These are phyloP conservation scores for Ranitomeya variabilis DNA, from an alignment of 2,113 vertebrate species.

Conservation along the genomic window DNA sequence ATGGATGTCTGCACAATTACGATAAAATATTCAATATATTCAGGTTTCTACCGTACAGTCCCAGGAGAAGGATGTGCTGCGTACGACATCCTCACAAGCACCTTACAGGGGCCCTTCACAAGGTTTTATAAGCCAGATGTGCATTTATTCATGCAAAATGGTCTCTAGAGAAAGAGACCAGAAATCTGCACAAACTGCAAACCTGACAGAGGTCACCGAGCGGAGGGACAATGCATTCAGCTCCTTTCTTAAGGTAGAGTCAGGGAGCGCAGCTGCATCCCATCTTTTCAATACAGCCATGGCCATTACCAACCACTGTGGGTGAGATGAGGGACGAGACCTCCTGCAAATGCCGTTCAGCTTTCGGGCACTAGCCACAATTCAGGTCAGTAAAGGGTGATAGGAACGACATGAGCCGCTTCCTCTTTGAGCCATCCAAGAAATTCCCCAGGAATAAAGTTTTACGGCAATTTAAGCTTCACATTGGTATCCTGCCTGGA, in stretches of 20 bases:
- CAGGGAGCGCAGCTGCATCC: not conserved
- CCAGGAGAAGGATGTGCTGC: too few species aligned
- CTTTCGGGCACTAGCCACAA: not conserved
- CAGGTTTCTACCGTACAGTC: too few species aligned
- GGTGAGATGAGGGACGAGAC: not conserved
- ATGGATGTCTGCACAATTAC: too few species aligned
- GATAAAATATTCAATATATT: too few species aligned
- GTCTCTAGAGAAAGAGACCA: not conserved
- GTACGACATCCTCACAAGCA: not conserved
- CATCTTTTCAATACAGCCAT: not conserved
- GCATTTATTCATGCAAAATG: constrained; percentile 15
- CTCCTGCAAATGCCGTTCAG: not conserved
- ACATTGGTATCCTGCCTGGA: not conserved
- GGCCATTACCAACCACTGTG: not conserved
- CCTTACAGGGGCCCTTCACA: not conserved
- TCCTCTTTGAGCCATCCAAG: not conserved
- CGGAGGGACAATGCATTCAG: constrained; percentile 1
- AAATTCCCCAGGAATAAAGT: not conserved
- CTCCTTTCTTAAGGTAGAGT: not conserved
- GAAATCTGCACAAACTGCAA: constrained; percentile 12
- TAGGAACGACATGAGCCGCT: not conserved
- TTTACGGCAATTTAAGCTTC: not conserved
- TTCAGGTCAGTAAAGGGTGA: constrained; percentile 4
- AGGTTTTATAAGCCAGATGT: not conserved
- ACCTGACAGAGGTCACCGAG: constrained; percentile 3